Evolutionary conservation across 2,888 invertebrate species (phyloP), one percentile per base, ranked within the genome.

Genomic region (Microctonus aethiopoides): DNA sequence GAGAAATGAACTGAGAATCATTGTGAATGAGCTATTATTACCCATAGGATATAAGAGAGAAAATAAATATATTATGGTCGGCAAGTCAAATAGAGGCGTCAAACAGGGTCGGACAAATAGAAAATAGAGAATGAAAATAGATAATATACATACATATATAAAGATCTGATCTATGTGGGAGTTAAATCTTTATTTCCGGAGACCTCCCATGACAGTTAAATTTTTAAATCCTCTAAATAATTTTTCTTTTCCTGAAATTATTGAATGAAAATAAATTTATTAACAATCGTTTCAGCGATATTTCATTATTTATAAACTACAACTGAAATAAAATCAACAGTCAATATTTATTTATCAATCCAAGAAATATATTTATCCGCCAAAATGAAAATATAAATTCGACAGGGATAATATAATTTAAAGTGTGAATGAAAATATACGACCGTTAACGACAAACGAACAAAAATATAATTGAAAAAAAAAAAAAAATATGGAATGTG

Each of bases 11-110:
- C 46, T 16, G 16, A 16, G 20, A 7, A 46, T 46, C 16, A 46
- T 46, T 7, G 46, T 16, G 46, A 46, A 46, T 46, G 46, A n/a
- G 46, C 7, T 16, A 46, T 46, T 16, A 46, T 46, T 6, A 46
- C n/a, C 16, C 7, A 46, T 9, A 46, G n/a, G 29, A 34, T 59
- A 54, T 39, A 54, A 61, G 20, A 32, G 34, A 10, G 39, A 22
- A 61, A 56, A 20, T 61, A 36, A 59, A 52, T 13, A 32, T 60
- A 22, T 34, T 61, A 67, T 72, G 69, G 60, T 69, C 69, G 61
- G 46, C 59, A 65, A 72, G 67, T 72, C 64, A 64, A 72, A 74
- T 74, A 74, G 72, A 74, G 70, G 70, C 64, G 65, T 72, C 68
- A 73, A 57, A 34, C 20, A 24, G 16, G 32, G 59, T 59, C 16